A percentile compares a stretch with the other conserved stretches of the same genome.
phyloP scores from a whole-genome alignment of 2,888 invertebrate genomes.

The Eilema depressum region DNA sequence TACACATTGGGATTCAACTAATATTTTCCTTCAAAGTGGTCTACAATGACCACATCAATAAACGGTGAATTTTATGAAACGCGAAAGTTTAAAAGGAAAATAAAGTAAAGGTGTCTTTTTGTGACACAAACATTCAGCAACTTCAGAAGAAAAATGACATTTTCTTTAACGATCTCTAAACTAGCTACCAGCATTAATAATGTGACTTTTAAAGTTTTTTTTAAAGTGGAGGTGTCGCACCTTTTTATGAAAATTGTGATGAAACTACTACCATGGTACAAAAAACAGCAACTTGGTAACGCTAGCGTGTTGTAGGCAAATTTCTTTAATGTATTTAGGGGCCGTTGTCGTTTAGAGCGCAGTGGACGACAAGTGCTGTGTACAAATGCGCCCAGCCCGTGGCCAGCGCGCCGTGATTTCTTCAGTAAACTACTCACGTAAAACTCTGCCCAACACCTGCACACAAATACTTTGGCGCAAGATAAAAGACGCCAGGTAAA shows the following conservation, averaged over 20 bases:
- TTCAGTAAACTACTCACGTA: conserved; percentile 78
- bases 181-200: background rate
- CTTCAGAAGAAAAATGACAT: background rate
- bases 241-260: background rate
- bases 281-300: background rate
- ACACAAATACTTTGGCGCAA: conserved; percentile 50
- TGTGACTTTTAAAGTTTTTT: background rate
- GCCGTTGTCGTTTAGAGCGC: conserved; percentile 25
- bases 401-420: conserved; percentile 68
- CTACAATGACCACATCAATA: too few relatives aligned
- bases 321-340: conserved; percentile 33
- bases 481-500: conserved; percentile 10
- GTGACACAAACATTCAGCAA: background rate
- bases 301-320: conserved; percentile 19
- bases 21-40: too few relatives aligned
- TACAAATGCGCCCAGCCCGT: conserved; percentile 48
- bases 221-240: background rate
- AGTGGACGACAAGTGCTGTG: conserved; percentile 48
- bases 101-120: background rate
- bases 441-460: conserved; percentile 72
- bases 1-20: too few relatives aligned
- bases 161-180: background rate
- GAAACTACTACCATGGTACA: background rate
- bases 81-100: background rate
- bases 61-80: background rate